phyloP scores from a whole-genome alignment of 1,140 invertebrate genomes.

The Condylostylus longicornis region DNA sequence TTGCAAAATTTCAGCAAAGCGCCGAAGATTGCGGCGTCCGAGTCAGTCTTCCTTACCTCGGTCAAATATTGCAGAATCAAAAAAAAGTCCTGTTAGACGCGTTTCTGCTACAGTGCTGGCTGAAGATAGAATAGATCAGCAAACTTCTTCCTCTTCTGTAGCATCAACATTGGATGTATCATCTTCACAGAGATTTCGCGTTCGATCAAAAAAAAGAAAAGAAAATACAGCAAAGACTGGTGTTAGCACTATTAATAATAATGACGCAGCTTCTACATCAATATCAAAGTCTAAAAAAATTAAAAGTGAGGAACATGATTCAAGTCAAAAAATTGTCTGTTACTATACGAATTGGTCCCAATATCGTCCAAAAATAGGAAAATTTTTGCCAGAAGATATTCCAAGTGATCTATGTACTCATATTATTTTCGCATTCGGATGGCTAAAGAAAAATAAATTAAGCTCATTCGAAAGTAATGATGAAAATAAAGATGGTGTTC shows the following conservation, averaged over 20 bases:
- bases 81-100: constrained; percentile 28
- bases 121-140: constrained; percentile 43
- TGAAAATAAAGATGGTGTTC: constrained; percentile 81
- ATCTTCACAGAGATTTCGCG: constrained; percentile 49
- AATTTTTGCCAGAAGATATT: constrained; percentile 89
- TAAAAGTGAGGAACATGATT: constrained; percentile 47
- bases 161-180: constrained; percentile 36
- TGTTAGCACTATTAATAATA: constrained; percentile 37
- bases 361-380: constrained; percentile 81
- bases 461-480: constrained; percentile 86
- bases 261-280: constrained; percentile 40
- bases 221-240: constrained; percentile 41
- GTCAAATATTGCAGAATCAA: constrained; percentile 32
- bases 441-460: constrained; percentile 87
- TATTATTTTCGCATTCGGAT: constrained; percentile 90
- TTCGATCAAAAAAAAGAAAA: constrained; percentile 42
- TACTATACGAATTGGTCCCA: constrained; percentile 98
- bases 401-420: constrained; percentile 90
- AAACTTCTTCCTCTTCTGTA: constrained; percentile 29
- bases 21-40: constrained; percentile 41
- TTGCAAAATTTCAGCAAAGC: too few species aligned
- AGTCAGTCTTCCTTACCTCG: constrained; percentile 28
- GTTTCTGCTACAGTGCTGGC: constrained; percentile 19
- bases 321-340: constrained; percentile 58
- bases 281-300: constrained; percentile 37